phyloP scores from a whole-genome alignment of 2,797 vertebrate genomes.

The Coregonus ussuriensis region DNA sequence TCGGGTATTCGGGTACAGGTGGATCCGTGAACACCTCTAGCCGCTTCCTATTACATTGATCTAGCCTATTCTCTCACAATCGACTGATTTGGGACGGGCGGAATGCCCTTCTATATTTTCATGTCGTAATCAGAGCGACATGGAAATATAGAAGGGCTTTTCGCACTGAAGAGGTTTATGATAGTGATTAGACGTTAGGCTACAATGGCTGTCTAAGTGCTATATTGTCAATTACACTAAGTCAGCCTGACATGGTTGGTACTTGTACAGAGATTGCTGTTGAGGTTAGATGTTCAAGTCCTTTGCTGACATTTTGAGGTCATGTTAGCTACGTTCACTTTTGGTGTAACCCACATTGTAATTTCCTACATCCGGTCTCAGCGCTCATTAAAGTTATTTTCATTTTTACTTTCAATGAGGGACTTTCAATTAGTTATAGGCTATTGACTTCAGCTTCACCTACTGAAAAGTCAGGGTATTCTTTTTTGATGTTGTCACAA shows the following conservation, averaged over 20 bases:
- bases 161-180: too few relatives aligned
- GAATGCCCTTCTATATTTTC: conserved; percentile 6
- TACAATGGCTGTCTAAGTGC: not conserved
- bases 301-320: conserved; percentile 26
- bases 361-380: conserved; percentile 1
- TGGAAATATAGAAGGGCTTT: not conserved
- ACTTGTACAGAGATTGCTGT: conserved; percentile 11
- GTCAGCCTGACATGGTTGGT: conserved; percentile 7
- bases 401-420: not conserved
- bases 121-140: not conserved
- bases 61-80: conserved; percentile 3
- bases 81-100: conserved; percentile 8
- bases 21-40: too few relatives aligned
- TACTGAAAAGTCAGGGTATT: not conserved
- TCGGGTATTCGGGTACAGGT: too few relatives aligned
- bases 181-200: too few relatives aligned
- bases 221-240: not conserved
- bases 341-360: conserved; percentile 30
- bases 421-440: not conserved
- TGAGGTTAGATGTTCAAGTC: conserved; percentile 1
- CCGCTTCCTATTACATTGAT: conserved; percentile 9
- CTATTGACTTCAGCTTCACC: not conserved
- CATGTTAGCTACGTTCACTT: conserved; percentile 11
- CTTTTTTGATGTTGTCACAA: not conserved
- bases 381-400: conserved; percentile 18